Evolutionary conservation across 2,113 vertebrate genomes (phyloP), one percentile per base, ranked within the genome.

Genomic region (Egretta garzetta): DNA sequence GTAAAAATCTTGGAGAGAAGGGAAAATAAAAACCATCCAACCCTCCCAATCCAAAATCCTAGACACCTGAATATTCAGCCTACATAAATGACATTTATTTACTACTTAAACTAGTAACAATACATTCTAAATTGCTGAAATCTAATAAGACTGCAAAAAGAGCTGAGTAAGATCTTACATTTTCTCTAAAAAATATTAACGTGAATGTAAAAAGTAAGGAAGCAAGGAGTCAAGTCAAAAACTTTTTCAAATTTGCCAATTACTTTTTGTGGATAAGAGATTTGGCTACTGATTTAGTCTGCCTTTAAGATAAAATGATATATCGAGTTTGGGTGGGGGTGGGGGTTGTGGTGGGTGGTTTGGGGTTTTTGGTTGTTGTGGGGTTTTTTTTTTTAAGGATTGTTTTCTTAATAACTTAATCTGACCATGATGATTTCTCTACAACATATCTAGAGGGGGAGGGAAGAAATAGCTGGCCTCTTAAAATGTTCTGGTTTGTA

Each of bases 1-100:
- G 98, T 98, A 98, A 98, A 75, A 64, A 28, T 37, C 6, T 23
- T 32, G 11, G 19, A 6, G 41, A 6, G 20, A 6, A 9, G 20
- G 21, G 16, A 9, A 12, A 4, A 13, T 59, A 19, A 30, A 12
- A 3, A 14, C 41, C 14, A 2, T 9, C 39, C 39, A 41, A 41
- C 41, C 1, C 5, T 58, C 10, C 14, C 8, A 30, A 6, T 60
- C 27, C 12, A 30, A 17, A 68, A 45, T 49, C 30, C 16, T 55
- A 71, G 12, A 12, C 4, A 10, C 14, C 12, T 14, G 6, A 59
- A 32, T 2, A 2, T 28, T 83, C 14, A 32, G 14, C 17, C 32
- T 75, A 49, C 7, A 20, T 1, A 41, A 17, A 8, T 41, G 12
- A 47, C 3, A 6, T 23, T 59, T 71, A 24, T 71, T 75, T 82